Evolutionary conservation across 2,797 vertebrate genomes (phyloP), one percentile per base, ranked within the genome.

Genomic region (Gastrophryne carolinensis): DNA sequence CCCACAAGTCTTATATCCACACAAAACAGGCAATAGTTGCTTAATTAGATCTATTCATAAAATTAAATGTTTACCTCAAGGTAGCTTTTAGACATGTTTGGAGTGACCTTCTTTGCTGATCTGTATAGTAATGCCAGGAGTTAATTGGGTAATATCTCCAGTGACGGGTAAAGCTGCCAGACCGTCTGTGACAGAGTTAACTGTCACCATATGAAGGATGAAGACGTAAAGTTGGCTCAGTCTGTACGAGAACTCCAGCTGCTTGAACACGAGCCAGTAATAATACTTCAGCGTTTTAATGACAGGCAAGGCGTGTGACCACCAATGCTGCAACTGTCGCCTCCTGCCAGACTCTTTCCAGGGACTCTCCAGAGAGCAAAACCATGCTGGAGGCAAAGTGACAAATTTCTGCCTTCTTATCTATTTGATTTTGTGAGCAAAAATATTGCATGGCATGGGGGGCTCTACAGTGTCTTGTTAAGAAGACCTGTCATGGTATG

Each of bases 281-380:
- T 73, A 58, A 26, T 58, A 58, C 50, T 34, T 63, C 66, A 10
- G 47, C 0, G 0, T 80, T 82, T 80, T 44, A 44, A 30, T 54
- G 29, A 24, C 9, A 27, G 39, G 80, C 66, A 49, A 15, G 17
- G 6, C 21, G 49, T 15, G 30, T 67, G 68, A 8, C 21, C 21
- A 21, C 62, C 68, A 53, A 39, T 50, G 72, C 27, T 47, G 19
- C 47, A 41, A 23, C 39, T 72, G 23, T n/a, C 30, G 8, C n/a
- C 41, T 32, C 9, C 7, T 32, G 62, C 26, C 44, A 72, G 29
- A 19, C 37, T 13, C 44, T 7, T 47, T 47, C 17, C 3, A 19
- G 44, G 10, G 7, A 10, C 44, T 47, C 17, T 19, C 44, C 17
- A 47, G 44, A 3, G 44, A 47, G 5, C 8, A 8, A 6, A 19